Evolutionary conservation across 2,113 vertebrate species (phyloP), one percentile per base, ranked within the genome.

Genomic region (Marmota monax): DNA sequence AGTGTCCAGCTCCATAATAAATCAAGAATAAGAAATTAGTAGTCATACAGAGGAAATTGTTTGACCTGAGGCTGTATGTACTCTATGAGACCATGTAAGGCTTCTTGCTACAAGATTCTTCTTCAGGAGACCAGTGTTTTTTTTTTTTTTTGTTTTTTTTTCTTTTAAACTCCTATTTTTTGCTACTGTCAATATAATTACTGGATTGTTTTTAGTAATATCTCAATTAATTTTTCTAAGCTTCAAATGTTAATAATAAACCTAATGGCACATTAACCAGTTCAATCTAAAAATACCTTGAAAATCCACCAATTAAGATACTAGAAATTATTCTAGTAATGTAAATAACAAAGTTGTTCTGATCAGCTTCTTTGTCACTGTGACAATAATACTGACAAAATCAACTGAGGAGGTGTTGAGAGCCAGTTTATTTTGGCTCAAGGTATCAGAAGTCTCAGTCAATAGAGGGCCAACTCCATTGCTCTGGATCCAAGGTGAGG

Each of bases 191-290:
- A 74, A 86, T 84, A 42, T 48, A 4, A 79, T 72, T 85, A 29
- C 2, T 72, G 27, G 8, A 88, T 89, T 90, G 7, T 63, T 94
- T 93, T 88, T 42, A 73, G 61, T 76, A 85, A 61, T 45, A 88
- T 88, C 91, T 80, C 69, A 89, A 83, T 73, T 3, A 22, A 18
- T 92, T 94, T 12, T 17, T n/a, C 17, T 42, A 89, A 69, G 10
- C 53, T 86, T 85, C 20, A 79, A 74, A 69, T 67, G n/a, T 93
- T 93, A 84, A 74, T 17, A 89, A 89, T 89, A 92, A 96, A 48
- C 4, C 12, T 77, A 9, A 80, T 29, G 61, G 58, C 27, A 95
- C 27, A 69, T 42, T 23, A 87, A 84, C 4, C 32, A 70, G 22
- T 56, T 90, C 12, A 84, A 10, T 53, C 72, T 56, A 5, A 88